A percentile compares a stretch with the other conserved stretches of the same genome.
Conservation (phyloP, 2,113 vertebrate genomes). For the Eretmodus cyanostictus region DNA sequence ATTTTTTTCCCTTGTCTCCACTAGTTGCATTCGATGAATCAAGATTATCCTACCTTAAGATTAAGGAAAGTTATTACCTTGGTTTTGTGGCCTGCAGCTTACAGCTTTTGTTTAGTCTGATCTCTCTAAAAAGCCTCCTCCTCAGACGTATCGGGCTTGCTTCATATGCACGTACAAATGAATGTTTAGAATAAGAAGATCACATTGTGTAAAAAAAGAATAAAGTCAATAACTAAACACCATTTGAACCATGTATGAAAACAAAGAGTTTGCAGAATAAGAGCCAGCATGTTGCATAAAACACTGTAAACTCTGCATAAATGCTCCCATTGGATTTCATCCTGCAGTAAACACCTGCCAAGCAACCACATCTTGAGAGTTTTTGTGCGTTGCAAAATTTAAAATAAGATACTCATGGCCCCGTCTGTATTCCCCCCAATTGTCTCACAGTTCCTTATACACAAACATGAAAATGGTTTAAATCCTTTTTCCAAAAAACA, state of each 20-base stretch:
- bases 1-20: not conserved
- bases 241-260: not conserved
- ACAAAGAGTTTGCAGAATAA: not conserved
- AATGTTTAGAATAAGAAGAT: not conserved
- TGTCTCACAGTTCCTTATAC: not conserved
- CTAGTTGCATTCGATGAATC: rapidly evolving
- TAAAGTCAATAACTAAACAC: rapidly evolving
- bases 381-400: not conserved
- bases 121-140: not conserved
- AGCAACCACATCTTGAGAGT: not conserved
- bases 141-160: not conserved
- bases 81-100: not conserved
- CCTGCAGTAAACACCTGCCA: not conserved
- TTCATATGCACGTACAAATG: rapidly evolving
- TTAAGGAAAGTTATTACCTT: not conserved
- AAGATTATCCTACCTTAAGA: not conserved
- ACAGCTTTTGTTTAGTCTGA: not conserved
- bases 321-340: not conserved
- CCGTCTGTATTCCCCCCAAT: not conserved
- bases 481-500: not conserved
- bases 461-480: not conserved
- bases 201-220: rapidly evolving
- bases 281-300: not conserved
- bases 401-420: not conserved
- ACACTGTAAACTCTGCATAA: not conserved